Evolutionary conservation across 2,888 invertebrate genomes (phyloP).

Genomic region (Calameuta idolon): DNA sequence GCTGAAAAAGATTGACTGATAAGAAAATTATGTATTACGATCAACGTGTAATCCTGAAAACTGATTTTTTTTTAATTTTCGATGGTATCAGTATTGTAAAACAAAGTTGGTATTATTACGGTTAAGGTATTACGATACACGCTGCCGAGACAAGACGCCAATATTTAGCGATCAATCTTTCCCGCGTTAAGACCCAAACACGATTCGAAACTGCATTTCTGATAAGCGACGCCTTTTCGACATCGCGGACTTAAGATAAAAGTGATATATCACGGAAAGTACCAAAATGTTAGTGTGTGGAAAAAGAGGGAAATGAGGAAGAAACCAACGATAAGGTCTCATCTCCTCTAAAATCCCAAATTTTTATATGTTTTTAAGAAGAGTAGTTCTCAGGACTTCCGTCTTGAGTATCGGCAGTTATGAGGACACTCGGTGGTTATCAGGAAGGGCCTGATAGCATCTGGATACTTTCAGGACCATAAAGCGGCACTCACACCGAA

Average conservation of each 20-base stretch:
- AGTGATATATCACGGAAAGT: slow-evolving; percentile 19
- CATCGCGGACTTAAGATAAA: slow-evolving; percentile 23
- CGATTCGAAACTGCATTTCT: slow-evolving; percentile 21
- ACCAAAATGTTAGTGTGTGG: slow-evolving; percentile 10
- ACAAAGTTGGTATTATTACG: background rate
- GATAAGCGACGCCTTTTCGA: slow-evolving; percentile 23
- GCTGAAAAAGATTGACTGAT: background rate
- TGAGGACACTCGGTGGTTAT: too few relatives aligned
- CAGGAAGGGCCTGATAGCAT: too few relatives aligned
- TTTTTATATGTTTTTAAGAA: too few relatives aligned
- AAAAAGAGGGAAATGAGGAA: slow-evolving; percentile 7
- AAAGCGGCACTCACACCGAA: too few relatives aligned
- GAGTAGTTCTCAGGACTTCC: too few relatives aligned
- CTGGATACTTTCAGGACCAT: too few relatives aligned
- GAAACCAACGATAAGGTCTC: background rate
- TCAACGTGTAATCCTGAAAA: background rate
- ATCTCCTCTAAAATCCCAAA: background rate
- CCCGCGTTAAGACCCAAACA: slow-evolving; percentile 20
- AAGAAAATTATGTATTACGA: background rate
- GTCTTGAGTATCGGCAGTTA: too few relatives aligned
- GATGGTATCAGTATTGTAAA: background rate
- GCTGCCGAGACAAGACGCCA: slow-evolving; percentile 7
- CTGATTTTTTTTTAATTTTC: background rate
- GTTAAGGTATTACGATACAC: background rate
- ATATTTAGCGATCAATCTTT: slow-evolving; percentile 25